A percentile compares a stretch with the other conserved stretches of the same genome.
phyloP scores from a whole-genome alignment of 2,888 invertebrate species.

The Drosophila niveifrons region DNA sequence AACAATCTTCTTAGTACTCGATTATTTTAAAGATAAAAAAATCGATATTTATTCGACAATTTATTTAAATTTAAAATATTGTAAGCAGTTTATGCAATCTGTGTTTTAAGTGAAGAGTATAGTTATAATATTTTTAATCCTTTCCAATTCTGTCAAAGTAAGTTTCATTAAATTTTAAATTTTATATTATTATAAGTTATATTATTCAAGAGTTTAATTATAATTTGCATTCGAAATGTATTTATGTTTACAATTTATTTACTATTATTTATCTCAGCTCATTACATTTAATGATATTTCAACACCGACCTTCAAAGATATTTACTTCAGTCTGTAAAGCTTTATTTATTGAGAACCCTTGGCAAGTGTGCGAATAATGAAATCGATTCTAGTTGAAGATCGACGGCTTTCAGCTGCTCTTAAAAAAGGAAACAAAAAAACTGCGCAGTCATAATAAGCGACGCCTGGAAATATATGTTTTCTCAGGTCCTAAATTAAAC shows the following conservation, averaged over 20 bases:
- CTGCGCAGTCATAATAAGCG: slow-evolving; percentile 50
- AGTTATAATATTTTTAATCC: too few relatives aligned
- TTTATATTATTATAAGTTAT: too few relatives aligned
- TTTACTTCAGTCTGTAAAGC: not conserved
- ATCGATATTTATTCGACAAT: too few relatives aligned
- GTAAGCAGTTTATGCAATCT: too few relatives aligned
- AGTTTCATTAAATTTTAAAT: too few relatives aligned
- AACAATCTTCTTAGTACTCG: too few relatives aligned
- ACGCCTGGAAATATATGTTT: slow-evolving; percentile 71
- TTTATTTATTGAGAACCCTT: slow-evolving; percentile 15
- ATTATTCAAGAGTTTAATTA: not conserved
- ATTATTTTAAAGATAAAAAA: too few relatives aligned
- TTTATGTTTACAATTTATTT: slow-evolving; percentile 4
- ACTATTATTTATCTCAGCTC: slow-evolving; percentile 2
- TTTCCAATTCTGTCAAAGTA: too few relatives aligned
- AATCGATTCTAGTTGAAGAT: slow-evolving; percentile 16
- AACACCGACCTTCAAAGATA: not conserved
- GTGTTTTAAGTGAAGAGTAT: too few relatives aligned
- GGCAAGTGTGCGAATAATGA: not conserved
- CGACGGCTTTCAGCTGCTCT: not conserved
- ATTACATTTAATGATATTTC: slow-evolving; percentile 3
- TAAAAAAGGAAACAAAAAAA: slow-evolving; percentile 13
- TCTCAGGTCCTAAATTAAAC: slow-evolving; percentile 76
- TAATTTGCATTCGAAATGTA: not conserved
- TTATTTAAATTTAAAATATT: too few relatives aligned